Conservation (phyloP, 2,797 vertebrate genomes). For the Kryptopterus vitreolus region DNA sequence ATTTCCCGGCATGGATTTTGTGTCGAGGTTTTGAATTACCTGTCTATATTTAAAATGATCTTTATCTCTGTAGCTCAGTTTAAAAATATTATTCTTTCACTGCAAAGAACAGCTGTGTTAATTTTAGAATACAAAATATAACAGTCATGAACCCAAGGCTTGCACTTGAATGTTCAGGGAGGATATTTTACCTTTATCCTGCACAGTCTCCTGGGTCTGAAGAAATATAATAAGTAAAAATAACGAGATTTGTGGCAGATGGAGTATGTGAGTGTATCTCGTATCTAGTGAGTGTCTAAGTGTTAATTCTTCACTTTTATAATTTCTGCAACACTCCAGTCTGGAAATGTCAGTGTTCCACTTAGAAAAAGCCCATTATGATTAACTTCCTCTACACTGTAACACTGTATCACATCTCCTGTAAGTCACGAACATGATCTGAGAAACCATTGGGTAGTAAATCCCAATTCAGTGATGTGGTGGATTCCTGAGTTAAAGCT, state of each 20-base stretch:
- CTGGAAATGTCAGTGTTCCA: background rate
- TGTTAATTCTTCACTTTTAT: too few species aligned
- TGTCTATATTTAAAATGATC: background rate
- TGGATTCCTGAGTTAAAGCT: slow-evolving; percentile 1
- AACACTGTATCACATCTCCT: background rate
- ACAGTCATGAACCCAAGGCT: background rate
- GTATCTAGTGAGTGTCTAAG: too few species aligned
- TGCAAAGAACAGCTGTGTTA: background rate
- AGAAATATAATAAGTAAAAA: background rate
- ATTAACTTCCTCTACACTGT: background rate
- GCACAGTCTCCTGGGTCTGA: background rate
- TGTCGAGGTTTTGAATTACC: too few species aligned
- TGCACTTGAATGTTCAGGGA: background rate
- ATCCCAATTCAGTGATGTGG: background rate
- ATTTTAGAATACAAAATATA: background rate
- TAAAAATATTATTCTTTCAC: background rate
- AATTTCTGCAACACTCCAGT: background rate
- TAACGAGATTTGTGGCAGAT: background rate
- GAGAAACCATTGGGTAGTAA: background rate
- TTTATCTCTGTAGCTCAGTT: background rate
- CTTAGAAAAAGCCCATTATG: background rate
- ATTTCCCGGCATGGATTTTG: background rate
- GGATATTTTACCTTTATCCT: background rate
- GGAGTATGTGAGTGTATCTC: too few species aligned
- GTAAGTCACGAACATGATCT: background rate